Evolutionary conservation across 92 coral and sea anemone species (phyloP), one percentile per base, ranked within the genome.

Genomic region (Epizoanthus fatuus): DNA sequence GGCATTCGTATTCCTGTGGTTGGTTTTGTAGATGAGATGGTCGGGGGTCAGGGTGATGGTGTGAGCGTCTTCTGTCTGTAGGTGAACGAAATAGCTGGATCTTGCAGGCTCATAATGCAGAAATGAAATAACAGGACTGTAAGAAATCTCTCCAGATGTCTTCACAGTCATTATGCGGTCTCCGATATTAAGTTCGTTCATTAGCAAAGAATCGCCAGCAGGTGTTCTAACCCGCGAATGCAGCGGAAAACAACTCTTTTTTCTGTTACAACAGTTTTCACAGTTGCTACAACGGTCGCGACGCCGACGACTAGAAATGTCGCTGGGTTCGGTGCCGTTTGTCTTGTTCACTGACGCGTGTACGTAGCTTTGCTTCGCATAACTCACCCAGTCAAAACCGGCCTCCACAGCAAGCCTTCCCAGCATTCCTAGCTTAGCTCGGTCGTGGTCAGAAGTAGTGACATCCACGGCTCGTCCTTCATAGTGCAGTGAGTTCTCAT

Each of bases 391-490:
- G 84, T 95, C 97, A 90, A 95, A 95, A 0, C 97, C 97, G 32
- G 98, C 95, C 42, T 95, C 88, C 3, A 87, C 94, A 45, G 98
- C 98, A 19, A 95, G 69, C 29, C 97, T 88, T 32, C 94, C 98
- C 14, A 95, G 91, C 59, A 79, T 81, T 25, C 95, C 95, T 71
- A 89, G 81, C 63, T 95, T 91, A 19, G 90, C 32, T 29, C 35
- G 79, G 63, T 92, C 94, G 25, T 42, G 72, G 85, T 93, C 97
- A 15, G 97, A 93, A 19, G 96, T 88, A 16, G 94, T 90, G 20
- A 95, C 86, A 70, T 95, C 98, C 14, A 95, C 98, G 6, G 98
- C 98, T 75, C 98, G 84, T 54, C 98, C 97, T 93, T 95, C 98
- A 60, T 91, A 93, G 81, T 95, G 98, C 53, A 95, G 87, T 9